These are phyloP conservation scores for Heliconius ismenius DNA, from an alignment of 2,888 invertebrate species.

Conservation along the genomic window DNA sequence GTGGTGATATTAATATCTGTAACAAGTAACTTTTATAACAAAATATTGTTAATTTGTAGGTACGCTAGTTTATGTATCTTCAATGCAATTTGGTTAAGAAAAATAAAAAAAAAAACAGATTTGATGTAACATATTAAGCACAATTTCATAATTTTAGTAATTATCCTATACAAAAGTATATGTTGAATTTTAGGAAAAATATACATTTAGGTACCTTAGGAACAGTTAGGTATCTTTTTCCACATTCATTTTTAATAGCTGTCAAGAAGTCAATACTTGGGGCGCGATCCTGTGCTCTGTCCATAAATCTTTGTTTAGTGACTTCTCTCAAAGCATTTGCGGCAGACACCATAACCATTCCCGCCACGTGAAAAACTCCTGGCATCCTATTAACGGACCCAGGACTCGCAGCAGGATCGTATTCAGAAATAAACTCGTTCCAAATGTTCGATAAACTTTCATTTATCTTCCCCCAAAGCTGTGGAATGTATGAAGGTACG, in stretches of 20 bases:
- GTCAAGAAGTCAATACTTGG: slow-evolving; percentile 73
- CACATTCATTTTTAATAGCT: slow-evolving; percentile 67
- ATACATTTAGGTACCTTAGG: no score
- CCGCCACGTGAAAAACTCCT: slow-evolving; percentile 82
- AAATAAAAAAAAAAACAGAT: neutral
- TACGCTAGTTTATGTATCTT: no score
- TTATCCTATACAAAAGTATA: neutral
- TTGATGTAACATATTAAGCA: neutral
- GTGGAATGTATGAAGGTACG: slow-evolving; percentile 83
- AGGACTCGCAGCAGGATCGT: slow-evolving; percentile 89
- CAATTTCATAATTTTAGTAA: neutral
- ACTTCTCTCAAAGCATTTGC: slow-evolving; percentile 85
- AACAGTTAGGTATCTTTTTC: slow-evolving; percentile 68
- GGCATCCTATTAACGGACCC: slow-evolving; percentile 83
- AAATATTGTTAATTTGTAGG: neutral
- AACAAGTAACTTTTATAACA: slow-evolving; percentile 41
- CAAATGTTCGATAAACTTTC: slow-evolving; percentile 87
- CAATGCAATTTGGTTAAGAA: no score
- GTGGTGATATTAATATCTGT: slow-evolving; percentile 70
- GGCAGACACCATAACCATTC: slow-evolving; percentile 84
- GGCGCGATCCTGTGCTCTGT: slow-evolving; percentile 59
- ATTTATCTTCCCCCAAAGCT: slow-evolving; percentile 85
- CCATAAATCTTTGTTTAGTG: slow-evolving; percentile 74
- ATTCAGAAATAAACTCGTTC: slow-evolving; percentile 90
- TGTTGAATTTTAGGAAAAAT: no score